Conservation (phyloP, 2,113 vertebrate genomes). For the Phyllopteryx taeniolatus region DNA sequence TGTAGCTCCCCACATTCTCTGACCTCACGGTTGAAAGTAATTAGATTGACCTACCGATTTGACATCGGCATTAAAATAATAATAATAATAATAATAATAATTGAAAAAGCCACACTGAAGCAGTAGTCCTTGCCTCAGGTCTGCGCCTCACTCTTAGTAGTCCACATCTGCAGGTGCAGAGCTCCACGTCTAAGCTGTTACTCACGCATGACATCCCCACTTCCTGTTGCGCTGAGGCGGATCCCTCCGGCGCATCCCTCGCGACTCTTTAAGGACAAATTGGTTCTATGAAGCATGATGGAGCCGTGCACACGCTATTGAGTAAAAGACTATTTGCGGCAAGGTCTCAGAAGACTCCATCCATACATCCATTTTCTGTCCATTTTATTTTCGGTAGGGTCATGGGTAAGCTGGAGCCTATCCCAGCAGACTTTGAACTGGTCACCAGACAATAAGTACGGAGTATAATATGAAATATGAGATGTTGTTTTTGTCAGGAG, state of each 20-base stretch:
- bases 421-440: too few species aligned
- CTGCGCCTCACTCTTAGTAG: background rate
- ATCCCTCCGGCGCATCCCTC: background rate
- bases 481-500: too few species aligned
- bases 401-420: too few species aligned
- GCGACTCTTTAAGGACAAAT: background rate
- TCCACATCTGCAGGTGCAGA: background rate
- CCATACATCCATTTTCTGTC: too few species aligned
- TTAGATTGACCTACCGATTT: constrained; percentile 3
- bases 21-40: constrained; percentile 9
- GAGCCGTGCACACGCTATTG: background rate
- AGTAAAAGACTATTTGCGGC: background rate
- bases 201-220: background rate
- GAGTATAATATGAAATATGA: too few species aligned
- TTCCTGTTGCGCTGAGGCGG: background rate
- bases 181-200: background rate
- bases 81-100: too few species aligned
- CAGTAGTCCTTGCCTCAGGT: background rate
- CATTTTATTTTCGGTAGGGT: too few species aligned
- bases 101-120: background rate
- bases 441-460: too few species aligned
- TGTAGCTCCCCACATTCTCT: constrained; percentile 30
- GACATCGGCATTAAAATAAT: background rate
- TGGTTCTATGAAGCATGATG: background rate
- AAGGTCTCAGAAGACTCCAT: background rate